These are phyloP conservation scores for Falco biarmicus DNA, from an alignment of 2,797 vertebrate species.

Conservation along the genomic window DNA sequence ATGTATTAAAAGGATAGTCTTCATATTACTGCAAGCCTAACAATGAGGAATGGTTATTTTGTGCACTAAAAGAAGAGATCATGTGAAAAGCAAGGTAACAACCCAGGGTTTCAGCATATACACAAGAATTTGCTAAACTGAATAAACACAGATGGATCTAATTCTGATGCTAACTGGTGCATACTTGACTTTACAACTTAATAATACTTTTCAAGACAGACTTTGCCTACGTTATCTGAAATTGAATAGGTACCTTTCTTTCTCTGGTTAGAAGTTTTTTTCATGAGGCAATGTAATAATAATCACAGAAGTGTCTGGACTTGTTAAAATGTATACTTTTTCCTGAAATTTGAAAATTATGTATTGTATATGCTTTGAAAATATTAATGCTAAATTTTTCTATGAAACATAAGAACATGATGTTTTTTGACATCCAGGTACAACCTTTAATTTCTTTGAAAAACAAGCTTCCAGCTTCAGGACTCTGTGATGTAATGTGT, in stretches of 20 bases:
- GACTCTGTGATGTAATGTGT: background rate
- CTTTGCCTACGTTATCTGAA: background rate
- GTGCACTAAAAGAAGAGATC: background rate
- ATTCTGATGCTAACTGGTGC: background rate
- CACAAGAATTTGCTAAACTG: background rate
- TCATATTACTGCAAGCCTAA: fast-evolving
- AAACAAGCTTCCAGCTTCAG: background rate
- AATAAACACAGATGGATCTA: background rate
- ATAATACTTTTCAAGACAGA: background rate
- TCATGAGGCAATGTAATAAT: background rate
- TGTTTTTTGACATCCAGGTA: background rate
- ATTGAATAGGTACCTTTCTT: background rate
- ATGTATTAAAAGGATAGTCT: background rate
- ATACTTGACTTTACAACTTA: background rate
- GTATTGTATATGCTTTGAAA: background rate
- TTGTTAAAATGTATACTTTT: background rate
- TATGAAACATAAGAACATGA: background rate
- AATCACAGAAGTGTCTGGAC: background rate
- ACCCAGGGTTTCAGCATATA: background rate
- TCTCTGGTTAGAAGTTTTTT: background rate
- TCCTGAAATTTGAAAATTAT: background rate
- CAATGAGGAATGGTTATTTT: background rate
- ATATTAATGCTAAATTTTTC: background rate
- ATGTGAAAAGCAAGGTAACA: background rate
- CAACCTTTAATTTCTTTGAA: background rate